A percentile compares a stretch with the other conserved stretches of the same genome.
These are phyloP conservation scores for Typhlichthys eigenmanni DNA, from an alignment of 2,797 vertebrate genomes.

Conservation along the genomic window DNA sequence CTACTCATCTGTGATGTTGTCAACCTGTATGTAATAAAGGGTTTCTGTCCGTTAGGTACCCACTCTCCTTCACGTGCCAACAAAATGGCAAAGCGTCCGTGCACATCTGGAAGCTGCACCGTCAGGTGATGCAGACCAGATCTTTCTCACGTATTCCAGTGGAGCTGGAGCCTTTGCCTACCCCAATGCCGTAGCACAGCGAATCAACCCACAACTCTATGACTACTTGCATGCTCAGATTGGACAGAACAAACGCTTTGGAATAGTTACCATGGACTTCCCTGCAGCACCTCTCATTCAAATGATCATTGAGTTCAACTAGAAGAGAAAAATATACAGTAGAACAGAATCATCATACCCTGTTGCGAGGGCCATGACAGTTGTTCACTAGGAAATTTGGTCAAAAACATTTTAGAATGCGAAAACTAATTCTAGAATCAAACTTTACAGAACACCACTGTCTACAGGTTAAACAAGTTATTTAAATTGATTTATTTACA, in stretches of 20 bases:
- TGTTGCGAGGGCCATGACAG: no score
- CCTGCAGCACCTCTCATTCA: conserved; percentile 74
- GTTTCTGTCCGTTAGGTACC: conserved; percentile 68
- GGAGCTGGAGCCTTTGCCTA: conserved; percentile 79
- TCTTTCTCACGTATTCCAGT: conserved; percentile 83
- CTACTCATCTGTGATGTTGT: no score
- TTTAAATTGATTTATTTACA: no score
- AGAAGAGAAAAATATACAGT: not conserved
- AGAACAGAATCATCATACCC: no score
- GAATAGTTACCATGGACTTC: conserved; percentile 85
- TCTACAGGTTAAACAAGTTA: no score
- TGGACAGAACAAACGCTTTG: conserved; percentile 65
- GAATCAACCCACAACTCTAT: conserved; percentile 74
- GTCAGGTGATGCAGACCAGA: conserved; percentile 52
- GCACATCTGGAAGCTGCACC: conserved; percentile 75
- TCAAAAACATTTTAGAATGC: no score
- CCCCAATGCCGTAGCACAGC: conserved; percentile 75
- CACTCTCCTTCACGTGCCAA: conserved; percentile 66
- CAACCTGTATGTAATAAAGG: not conserved
- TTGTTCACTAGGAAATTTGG: no score
- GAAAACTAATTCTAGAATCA: no score
- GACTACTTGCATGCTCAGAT: conserved; percentile 65
- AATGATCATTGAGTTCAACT: conserved; percentile 80
- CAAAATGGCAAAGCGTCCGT: conserved; percentile 78
- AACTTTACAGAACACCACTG: no score